Evolutionary conservation across 2,113 vertebrate species (phyloP).

Genomic region (Carassius gibelio): DNA sequence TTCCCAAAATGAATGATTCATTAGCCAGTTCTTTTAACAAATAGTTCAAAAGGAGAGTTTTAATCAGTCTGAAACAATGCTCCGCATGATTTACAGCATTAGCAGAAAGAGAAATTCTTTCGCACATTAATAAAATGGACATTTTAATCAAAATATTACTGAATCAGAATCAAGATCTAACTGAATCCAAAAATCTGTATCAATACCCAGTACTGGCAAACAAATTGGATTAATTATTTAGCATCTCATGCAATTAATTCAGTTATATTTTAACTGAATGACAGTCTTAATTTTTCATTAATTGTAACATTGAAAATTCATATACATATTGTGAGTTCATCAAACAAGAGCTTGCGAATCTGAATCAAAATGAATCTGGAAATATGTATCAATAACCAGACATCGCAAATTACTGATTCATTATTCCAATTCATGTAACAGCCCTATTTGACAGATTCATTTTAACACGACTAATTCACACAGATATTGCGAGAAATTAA

Average conservation of each 20-base stretch:
- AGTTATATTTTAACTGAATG: no score
- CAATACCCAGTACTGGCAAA: neutral
- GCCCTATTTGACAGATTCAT: neutral
- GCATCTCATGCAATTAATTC: no score
- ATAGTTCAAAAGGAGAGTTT: neutral
- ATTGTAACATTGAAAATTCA: neutral
- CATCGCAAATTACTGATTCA: neutral
- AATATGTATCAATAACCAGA: neutral
- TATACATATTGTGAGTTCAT: neutral
- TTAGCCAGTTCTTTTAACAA: neutral
- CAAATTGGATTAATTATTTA: no score
- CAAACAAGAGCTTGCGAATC: neutral
- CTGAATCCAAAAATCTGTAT: neutral
- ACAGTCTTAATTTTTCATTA: neutral
- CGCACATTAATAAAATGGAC: no score
- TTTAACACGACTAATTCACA: conserved; percentile 13
- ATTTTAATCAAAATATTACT: neutral
- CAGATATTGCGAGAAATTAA: neutral
- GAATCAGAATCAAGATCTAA: neutral
- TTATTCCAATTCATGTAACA: neutral
- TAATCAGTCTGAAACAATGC: neutral
- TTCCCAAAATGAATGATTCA: no score
- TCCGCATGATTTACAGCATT: neutral
- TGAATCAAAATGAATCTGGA: neutral
- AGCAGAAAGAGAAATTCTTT: neutral